phyloP scores from a whole-genome alignment of 2,888 invertebrate species.

The Stenchaetothrips biformis region DNA sequence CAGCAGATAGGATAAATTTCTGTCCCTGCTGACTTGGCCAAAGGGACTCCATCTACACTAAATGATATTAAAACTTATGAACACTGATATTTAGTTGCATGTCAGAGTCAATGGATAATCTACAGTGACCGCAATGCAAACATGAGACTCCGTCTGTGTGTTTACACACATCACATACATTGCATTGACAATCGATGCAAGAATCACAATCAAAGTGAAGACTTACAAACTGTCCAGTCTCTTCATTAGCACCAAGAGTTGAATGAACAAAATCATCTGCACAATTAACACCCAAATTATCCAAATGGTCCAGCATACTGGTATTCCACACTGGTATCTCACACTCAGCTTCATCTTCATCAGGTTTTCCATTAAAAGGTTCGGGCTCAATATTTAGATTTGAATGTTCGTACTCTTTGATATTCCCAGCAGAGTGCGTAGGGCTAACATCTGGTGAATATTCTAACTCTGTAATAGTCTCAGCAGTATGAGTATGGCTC shows the following conservation, averaged over 20 bases:
- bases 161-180: background rate
- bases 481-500: too few species aligned
- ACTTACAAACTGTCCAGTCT: background rate
- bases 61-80: background rate
- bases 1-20: background rate
- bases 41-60: background rate
- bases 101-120: background rate
- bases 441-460: too few species aligned
- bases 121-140: background rate
- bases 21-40: background rate
- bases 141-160: background rate
- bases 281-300: background rate
- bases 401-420: background rate
- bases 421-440: too few species aligned
- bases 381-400: background rate
- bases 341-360: background rate
- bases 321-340: background rate
- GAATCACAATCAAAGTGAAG: background rate
- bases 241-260: background rate
- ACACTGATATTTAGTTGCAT: background rate
- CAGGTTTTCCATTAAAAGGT: background rate
- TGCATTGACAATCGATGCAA: background rate
- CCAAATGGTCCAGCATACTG: background rate
- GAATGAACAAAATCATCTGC: background rate
- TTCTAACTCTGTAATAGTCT: too few species aligned